Base-by-base conservation (phyloP, 2,888 invertebrate genomes). In the Bellardia pandia region DNA sequence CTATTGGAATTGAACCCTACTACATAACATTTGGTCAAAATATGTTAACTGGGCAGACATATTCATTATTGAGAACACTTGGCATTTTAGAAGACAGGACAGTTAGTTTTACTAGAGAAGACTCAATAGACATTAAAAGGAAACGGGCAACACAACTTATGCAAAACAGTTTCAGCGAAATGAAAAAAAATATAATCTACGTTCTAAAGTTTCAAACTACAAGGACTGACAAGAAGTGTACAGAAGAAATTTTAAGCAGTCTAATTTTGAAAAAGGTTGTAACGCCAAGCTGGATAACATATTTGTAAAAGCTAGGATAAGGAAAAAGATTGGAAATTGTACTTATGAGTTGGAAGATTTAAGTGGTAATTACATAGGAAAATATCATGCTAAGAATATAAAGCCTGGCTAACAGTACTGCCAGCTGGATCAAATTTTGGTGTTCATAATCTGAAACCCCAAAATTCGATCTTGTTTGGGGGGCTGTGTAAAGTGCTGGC, bases 401-500 rank as follows among this genome's bases (percentile, higher is more conserved):
- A 53, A 53, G 3, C 68, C 51, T 14, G 14, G 48, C 8, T 69
- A 51, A 51, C 0, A 51, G 7, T 69, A 2, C 2, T 69, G 33
- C 37, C 69, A 69, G 69, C 69, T 7, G 11, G 51, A 69, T 69
- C 53, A 53, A 37, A 69, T 53, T 69, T 51, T 4, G 0, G 51
- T n/a, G 51, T 1, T 14, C n/a, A 6, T n/a, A 3, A 33, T 4
- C 30, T 0, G 1, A 37, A 66, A 13, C 7, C 9, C 45, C 45
- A 16, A 30, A 48, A 66, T 45, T 53, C n/a, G 33, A 69, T 71
- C 53, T 71, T 69, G 51, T 37, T 71, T 33, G 33, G 68, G 68
- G 68, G 53, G 4, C 69, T 37, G 53, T 71, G 69, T 68, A 68
- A 68, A 51, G n/a, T n/a, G n/a, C n/a, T n/a, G n/a, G n/a, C n/a